phyloP scores from a whole-genome alignment of 2,888 invertebrate species.

The Cremastinae sp. region DNA sequence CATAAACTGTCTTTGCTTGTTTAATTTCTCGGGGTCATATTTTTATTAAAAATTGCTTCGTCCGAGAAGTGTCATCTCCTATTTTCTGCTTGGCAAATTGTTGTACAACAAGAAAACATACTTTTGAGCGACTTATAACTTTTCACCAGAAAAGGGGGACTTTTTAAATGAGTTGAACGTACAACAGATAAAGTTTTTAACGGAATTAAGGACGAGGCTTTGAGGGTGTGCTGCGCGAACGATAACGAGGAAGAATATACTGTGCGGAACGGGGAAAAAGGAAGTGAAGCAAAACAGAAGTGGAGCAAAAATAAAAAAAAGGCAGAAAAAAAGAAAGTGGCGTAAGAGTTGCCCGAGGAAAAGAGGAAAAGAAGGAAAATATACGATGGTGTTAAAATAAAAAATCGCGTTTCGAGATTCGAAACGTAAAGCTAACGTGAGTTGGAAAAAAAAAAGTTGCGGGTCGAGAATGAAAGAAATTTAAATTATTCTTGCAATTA shows the following conservation, averaged over 20 bases:
- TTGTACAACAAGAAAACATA: not conserved
- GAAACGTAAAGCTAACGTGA: too few species aligned
- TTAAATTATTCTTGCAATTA: too few species aligned
- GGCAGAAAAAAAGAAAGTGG: constrained; percentile 20
- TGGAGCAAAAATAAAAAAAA: constrained; percentile 7
- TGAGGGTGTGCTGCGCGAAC: constrained; percentile 14
- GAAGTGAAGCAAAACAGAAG: constrained; percentile 6
- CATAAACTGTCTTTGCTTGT: too few species aligned
- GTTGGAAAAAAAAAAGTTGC: constrained; percentile 11
- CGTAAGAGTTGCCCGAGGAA: constrained; percentile 18
- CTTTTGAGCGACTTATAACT: not conserved
- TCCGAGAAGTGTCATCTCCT: too few species aligned
- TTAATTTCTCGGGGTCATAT: too few species aligned
- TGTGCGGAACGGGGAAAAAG: not conserved
- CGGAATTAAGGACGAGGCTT: constrained; percentile 39
- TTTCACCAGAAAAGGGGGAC: constrained; percentile 21
- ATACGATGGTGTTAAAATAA: constrained; percentile 31
- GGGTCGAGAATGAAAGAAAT: too few species aligned
- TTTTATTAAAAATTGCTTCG: too few species aligned
- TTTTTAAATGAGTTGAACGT: constrained; percentile 58
- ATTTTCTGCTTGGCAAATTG: not conserved
- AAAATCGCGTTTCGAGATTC: constrained; percentile 15
- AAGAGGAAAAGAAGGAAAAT: constrained; percentile 25
- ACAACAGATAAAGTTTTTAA: constrained; percentile 46
- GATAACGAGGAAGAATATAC: constrained; percentile 28